Evolutionary conservation across 1,140 invertebrate genomes (phyloP).

Genomic region (Cherax quadricarinatus): DNA sequence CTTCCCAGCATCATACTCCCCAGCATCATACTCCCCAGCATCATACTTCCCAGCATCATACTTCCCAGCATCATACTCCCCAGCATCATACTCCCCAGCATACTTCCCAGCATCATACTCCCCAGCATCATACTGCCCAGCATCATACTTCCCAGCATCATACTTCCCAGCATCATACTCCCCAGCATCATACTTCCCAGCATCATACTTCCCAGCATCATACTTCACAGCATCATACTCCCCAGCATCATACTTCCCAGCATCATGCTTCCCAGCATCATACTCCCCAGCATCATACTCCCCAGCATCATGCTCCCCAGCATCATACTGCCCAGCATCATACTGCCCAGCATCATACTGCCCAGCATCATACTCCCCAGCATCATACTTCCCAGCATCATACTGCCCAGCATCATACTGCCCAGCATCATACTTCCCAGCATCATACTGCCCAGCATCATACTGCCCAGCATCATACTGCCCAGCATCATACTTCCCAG

Average conservation of each 20-base stretch:
- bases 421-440: neutral
- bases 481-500: neutral
- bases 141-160: too few species aligned
- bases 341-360: neutral
- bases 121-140: too few species aligned
- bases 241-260: neutral
- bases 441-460: neutral
- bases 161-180: neutral
- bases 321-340: neutral
- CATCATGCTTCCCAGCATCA: neutral
- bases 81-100: too few species aligned
- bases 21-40: too few species aligned
- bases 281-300: neutral
- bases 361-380: too few species aligned
- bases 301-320: neutral
- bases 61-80: too few species aligned
- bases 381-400: too few species aligned
- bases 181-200: neutral
- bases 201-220: neutral
- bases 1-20: too few species aligned
- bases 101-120: too few species aligned
- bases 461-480: neutral
- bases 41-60: too few species aligned
- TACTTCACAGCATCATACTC: neutral
- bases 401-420: too few species aligned